Evolutionary conservation across 2,113 vertebrate genomes (phyloP).

Genomic region (Cygnus atratus): DNA sequence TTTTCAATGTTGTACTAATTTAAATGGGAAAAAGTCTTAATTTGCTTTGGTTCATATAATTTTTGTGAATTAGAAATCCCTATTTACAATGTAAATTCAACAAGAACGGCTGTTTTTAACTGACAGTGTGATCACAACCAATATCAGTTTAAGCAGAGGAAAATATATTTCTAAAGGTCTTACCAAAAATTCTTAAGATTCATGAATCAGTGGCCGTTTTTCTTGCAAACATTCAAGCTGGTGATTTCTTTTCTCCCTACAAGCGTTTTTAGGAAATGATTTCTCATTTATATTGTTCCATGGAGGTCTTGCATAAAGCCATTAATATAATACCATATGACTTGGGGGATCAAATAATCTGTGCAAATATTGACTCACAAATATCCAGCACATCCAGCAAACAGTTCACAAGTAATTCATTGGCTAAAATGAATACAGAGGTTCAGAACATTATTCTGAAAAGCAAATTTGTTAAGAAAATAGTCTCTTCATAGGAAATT

Average conservation of each 20-base stretch:
- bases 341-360: neutral
- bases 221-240: neutral
- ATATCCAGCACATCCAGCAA: neutral
- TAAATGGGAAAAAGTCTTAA: neutral
- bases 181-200: neutral
- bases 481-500: neutral
- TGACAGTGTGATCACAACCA: neutral
- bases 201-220: neutral
- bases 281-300: slow-evolving; percentile 15
- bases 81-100: neutral
- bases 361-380: slow-evolving; percentile 44
- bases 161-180: neutral
- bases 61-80: neutral
- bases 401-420: slow-evolving; percentile 11
- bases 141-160: neutral
- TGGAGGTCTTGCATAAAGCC: neutral
- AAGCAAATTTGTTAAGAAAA: neutral
- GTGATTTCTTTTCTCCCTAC: neutral
- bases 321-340: neutral
- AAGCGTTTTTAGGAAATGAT: neutral
- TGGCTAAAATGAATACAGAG: neutral
- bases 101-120: neutral
- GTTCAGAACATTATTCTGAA: neutral
- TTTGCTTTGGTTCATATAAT: neutral
- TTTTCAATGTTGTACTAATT: neutral